These are phyloP conservation scores for Heliconius himera DNA, from an alignment of 1,140 invertebrate species.

Conservation along the genomic window DNA sequence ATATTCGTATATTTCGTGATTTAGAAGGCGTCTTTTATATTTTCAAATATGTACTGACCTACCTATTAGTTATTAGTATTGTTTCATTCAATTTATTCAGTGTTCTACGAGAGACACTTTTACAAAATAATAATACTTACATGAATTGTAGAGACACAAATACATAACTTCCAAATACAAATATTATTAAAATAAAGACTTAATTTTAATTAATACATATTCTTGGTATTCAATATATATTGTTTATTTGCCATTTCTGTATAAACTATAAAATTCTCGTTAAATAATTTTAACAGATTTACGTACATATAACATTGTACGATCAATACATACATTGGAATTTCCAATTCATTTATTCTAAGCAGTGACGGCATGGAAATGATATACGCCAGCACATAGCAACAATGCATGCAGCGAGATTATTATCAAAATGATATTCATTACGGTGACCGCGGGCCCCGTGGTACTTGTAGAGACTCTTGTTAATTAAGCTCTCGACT, in stretches of 20 bases:
- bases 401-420: conserved; percentile 18
- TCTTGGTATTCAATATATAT: not conserved
- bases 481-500: conserved; percentile 28
- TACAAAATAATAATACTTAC: not conserved
- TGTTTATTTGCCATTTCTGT: not conserved
- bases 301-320: not conserved
- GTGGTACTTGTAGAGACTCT: conserved; percentile 29
- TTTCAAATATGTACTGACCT: too few relatives aligned
- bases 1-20: too few relatives aligned
- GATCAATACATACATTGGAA: not conserved
- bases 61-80: not conserved
- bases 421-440: conserved; percentile 34
- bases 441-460: conserved; percentile 28
- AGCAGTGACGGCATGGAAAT: conserved; percentile 25
- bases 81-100: too few relatives aligned
- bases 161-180: not conserved
- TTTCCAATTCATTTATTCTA: conserved; percentile 17
- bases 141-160: not conserved
- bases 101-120: not conserved
- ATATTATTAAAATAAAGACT: not conserved
- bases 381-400: conserved; percentile 20
- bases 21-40: too few relatives aligned
- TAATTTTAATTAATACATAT: not conserved
- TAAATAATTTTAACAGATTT: not conserved
- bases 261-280: not conserved